phyloP scores from a whole-genome alignment of 2,797 vertebrate genomes.

The Ceyx erithaca region DNA sequence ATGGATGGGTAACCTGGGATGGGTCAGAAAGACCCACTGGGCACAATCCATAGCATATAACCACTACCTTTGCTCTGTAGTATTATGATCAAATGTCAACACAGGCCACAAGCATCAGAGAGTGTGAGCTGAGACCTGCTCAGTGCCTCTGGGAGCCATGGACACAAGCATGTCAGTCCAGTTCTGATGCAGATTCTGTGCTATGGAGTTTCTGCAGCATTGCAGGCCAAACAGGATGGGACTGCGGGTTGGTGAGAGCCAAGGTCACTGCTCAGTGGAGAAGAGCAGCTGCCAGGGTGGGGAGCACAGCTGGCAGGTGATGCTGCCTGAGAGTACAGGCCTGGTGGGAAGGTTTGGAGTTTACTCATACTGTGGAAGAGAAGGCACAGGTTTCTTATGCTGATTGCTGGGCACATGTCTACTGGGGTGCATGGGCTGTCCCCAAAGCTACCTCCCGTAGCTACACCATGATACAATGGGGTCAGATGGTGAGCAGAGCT shows the following conservation, averaged over 20 bases:
- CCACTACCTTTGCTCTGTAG: not conserved
- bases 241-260: not conserved
- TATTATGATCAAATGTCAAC: not conserved
- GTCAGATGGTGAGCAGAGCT: not conserved
- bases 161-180: not conserved
- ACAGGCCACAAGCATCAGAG: not conserved
- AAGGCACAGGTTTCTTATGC: not conserved
- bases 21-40: not conserved
- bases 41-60: not conserved
- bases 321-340: not conserved
- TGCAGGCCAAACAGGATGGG: not conserved
- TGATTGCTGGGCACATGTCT: not conserved
- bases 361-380: not conserved
- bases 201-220: not conserved
- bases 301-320: not conserved
- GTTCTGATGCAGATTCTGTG: not conserved
- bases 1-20: not conserved
- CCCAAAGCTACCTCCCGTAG: not conserved
- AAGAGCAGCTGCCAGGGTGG: not conserved
- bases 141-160: not conserved
- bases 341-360: not conserved
- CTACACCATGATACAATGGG: rapidly evolving
- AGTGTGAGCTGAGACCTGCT: not conserved
- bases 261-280: rapidly evolving
- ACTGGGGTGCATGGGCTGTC: not conserved